Conservation (phyloP, 2,113 vertebrate species). For the Typhlomys cinereus region DNA sequence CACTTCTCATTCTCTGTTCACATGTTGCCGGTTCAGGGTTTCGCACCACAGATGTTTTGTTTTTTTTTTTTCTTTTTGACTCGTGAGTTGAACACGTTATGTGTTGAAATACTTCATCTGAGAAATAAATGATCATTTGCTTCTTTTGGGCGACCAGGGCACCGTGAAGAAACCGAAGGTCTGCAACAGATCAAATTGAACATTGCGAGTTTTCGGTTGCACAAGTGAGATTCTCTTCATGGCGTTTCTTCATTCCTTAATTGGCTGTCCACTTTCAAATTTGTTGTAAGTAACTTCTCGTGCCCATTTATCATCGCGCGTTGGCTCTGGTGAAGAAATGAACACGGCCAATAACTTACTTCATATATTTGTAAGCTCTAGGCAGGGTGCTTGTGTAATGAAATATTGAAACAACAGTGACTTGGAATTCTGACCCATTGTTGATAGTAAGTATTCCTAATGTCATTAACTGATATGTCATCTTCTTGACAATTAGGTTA, state of each 20-base stretch:
- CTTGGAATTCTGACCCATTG: neutral
- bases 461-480: neutral
- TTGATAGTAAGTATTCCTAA: neutral
- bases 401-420: constrained; percentile 39
- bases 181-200: constrained; percentile 56
- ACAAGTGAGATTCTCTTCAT: constrained; percentile 29
- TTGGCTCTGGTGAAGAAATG: neutral
- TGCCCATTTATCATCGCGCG: neutral
- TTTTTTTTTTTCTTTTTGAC: constrained; percentile 60
- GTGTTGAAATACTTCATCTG: constrained; percentile 67
- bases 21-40: constrained; percentile 19
- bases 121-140: constrained; percentile 68
- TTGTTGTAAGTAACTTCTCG: neutral
- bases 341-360: neutral
- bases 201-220: neutral
- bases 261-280: constrained; percentile 1
- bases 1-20: constrained; percentile 21
- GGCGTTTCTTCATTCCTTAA: constrained; percentile 42
- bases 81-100: constrained; percentile 60
- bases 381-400: neutral
- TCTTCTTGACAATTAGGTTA: neutral
- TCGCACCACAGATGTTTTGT: constrained; percentile 4
- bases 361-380: neutral
- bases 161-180: constrained; percentile 39
- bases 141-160: constrained; percentile 24